These are phyloP conservation scores for Anseranas semipalmata DNA, from an alignment of 2,113 vertebrate genomes.

Conservation along the genomic window DNA sequence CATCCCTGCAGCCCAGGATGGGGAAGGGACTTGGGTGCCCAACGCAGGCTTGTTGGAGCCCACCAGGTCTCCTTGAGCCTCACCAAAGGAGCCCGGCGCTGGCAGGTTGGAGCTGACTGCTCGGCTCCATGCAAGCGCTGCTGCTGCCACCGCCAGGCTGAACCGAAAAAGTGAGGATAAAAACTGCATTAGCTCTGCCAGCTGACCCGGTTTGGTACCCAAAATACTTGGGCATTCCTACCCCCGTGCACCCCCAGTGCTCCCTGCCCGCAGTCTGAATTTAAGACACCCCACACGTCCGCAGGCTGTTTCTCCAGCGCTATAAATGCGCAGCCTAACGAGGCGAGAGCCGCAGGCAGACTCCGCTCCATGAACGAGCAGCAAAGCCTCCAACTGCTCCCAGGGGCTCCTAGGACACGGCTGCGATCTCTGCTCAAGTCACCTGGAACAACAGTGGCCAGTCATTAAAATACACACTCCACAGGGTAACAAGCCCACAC, in stretches of 20 bases:
- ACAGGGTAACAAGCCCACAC: not conserved
- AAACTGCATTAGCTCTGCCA: not conserved
- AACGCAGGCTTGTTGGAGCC: not conserved
- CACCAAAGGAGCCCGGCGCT: rapidly evolving
- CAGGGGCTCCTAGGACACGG: not conserved
- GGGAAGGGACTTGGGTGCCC: rapidly evolving
- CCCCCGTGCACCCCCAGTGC: rapidly evolving
- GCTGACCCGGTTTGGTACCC: not conserved
- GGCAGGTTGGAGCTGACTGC: not conserved
- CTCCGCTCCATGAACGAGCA: rapidly evolving
- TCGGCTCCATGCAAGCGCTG: constrained; percentile 64
- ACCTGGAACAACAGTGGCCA: not conserved
- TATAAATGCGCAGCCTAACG: not conserved
- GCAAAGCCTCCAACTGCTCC: not conserved
- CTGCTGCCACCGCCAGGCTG: constrained; percentile 82
- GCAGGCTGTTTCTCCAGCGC: not conserved
- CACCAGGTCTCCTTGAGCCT: not conserved
- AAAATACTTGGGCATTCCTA: not conserved
- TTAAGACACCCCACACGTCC: not conserved
- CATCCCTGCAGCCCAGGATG: not conserved
- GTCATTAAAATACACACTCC: not conserved
- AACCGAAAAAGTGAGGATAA: not conserved
- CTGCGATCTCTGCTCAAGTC: not conserved
- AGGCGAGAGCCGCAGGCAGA: rapidly evolving
- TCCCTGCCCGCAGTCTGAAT: not conserved